These are phyloP conservation scores for Tragelaphus strepsiceros DNA, from an alignment of 2,113 vertebrate genomes.

Conservation along the genomic window DNA sequence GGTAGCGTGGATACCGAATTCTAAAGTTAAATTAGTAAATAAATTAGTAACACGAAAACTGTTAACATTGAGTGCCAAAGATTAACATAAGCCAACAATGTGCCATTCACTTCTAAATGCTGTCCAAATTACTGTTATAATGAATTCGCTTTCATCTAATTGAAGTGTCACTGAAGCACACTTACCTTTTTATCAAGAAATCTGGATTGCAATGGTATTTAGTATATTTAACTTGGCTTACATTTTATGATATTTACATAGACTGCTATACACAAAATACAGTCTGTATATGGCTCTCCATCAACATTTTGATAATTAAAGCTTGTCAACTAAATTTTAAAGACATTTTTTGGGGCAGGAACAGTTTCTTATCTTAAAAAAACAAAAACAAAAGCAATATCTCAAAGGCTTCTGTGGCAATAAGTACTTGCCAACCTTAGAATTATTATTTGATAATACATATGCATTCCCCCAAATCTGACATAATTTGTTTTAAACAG, in stretches of 20 bases:
- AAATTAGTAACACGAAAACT: neutral
- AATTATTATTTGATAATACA: neutral
- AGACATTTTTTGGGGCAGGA: neutral
- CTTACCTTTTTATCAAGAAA: neutral
- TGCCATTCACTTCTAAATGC: neutral
- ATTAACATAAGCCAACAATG: neutral
- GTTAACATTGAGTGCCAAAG: neutral
- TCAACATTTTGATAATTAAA: neutral
- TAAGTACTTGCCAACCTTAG: neutral
- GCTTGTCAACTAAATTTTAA: neutral
- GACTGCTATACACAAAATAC: neutral
- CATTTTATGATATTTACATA: neutral
- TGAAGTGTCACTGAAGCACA: neutral
- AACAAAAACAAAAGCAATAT: neutral
- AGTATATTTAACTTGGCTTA: neutral
- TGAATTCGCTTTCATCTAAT: neutral
- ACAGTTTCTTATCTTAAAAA: neutral
- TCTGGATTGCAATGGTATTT: fast-evolving
- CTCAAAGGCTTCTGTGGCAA: neutral
- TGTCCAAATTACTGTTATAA: fast-evolving
- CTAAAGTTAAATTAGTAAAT: neutral
- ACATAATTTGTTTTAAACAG: neutral
- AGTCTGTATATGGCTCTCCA: neutral
- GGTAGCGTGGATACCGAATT: fast-evolving
- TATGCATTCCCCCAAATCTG: neutral